Evolutionary conservation across 2,797 vertebrate genomes (phyloP).

Genomic region (Leuciscus waleckii): DNA sequence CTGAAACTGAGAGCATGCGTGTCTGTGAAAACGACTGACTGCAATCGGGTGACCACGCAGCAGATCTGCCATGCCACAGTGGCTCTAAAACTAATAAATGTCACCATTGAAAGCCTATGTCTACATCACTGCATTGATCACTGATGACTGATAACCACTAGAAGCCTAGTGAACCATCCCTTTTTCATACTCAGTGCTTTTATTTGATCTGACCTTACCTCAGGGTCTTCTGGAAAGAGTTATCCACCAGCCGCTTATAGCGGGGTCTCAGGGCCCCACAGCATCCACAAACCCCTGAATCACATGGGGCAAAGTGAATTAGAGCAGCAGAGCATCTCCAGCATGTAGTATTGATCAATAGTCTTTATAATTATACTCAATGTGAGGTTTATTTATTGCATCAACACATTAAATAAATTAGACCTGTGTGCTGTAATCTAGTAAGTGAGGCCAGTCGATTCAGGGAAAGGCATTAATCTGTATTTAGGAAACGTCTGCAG

Average conservation of each 20-base stretch:
- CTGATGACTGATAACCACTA: slow-evolving; percentile 37
- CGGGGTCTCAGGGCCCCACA: slow-evolving; percentile 89
- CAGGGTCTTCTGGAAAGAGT: slow-evolving; percentile 90
- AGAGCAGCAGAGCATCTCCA: slow-evolving; percentile 6
- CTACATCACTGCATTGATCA: slow-evolving; percentile 46
- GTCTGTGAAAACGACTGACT: not conserved
- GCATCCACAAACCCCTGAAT: slow-evolving; percentile 88
- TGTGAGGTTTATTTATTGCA: slow-evolving; percentile 47
- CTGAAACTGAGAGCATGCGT: not conserved
- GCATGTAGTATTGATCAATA: slow-evolving; percentile 43
- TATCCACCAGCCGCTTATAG: slow-evolving; percentile 92
- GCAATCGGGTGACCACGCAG: not conserved
- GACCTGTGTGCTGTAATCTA: slow-evolving; percentile 37
- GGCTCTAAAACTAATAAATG: slow-evolving; percentile 12
- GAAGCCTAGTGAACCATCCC: slow-evolving; percentile 1
- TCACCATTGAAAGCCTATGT: not conserved
- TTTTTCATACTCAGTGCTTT: slow-evolving; percentile 11
- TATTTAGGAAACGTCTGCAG: slow-evolving; percentile 38
- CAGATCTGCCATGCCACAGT: not conserved
- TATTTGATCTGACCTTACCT: slow-evolving; percentile 73
- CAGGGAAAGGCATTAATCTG: slow-evolving; percentile 39
- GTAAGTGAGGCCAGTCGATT: slow-evolving; percentile 50
- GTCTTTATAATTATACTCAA: slow-evolving; percentile 44
- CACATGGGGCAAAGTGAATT: not conserved
- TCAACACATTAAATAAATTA: slow-evolving; percentile 55